A percentile compares a stretch with the other conserved stretches of the same genome.
phyloP scores from a whole-genome alignment of 2,113 vertebrate species.

The Macrotis lagotis region DNA sequence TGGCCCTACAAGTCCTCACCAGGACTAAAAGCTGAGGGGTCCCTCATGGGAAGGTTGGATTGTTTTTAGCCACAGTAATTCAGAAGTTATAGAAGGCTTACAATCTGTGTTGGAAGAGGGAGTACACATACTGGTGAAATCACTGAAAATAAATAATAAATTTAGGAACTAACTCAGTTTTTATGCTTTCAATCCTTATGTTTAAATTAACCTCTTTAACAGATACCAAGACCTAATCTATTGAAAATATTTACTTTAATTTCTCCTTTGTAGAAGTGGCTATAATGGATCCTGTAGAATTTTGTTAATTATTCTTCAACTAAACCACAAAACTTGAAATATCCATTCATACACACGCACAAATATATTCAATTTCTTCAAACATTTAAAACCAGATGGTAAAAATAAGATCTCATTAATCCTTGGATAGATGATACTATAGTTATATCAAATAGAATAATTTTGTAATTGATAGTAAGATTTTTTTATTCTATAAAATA shows the following conservation, averaged over 20 bases:
- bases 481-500: constrained; percentile 36
- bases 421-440: background rate
- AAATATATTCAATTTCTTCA: background rate
- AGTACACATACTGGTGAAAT: background rate
- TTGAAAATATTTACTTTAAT: background rate
- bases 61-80: background rate
- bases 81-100: background rate
- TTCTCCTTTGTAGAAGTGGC: background rate
- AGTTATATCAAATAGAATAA: background rate
- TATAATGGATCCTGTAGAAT: background rate
- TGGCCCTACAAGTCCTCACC: background rate
- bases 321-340: background rate
- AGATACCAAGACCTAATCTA: background rate
- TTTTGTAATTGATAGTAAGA: constrained; percentile 13
- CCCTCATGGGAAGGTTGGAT: background rate
- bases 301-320: background rate
- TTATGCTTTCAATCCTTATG: background rate
- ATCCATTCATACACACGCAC: background rate
- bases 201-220: background rate
- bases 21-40: background rate
- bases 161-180: background rate
- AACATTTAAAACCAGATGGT: background rate
- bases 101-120: background rate
- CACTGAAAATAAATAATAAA: background rate
- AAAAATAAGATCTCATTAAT: background rate